Evolutionary conservation across 1,140 invertebrate genomes (phyloP).

Genomic region (Antheraea pernyi): DNA sequence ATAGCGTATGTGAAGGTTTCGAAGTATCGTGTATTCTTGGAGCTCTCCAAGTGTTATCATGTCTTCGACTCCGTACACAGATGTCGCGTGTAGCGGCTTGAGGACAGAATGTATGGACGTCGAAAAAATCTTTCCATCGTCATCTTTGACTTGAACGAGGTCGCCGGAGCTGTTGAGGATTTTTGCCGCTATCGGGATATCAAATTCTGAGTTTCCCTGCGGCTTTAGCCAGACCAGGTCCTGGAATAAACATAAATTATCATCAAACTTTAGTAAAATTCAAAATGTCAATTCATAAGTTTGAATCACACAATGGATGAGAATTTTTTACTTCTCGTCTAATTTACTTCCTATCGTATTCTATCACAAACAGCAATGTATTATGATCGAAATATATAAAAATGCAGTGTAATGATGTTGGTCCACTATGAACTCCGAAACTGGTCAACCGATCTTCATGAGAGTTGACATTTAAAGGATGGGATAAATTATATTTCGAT

Average conservation of each 20-base stretch:
- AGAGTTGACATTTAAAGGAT: too few relatives aligned
- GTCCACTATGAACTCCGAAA: too few relatives aligned
- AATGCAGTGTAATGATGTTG: too few relatives aligned
- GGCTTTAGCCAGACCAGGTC: constrained; percentile 94
- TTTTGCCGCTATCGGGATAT: constrained; percentile 90
- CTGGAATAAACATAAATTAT: constrained; percentile 28
- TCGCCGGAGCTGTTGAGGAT: constrained; percentile 89
- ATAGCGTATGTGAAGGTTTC: constrained; percentile 95
- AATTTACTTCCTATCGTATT: too few relatives aligned
- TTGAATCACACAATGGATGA: too few relatives aligned
- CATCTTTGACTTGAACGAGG: constrained; percentile 88
- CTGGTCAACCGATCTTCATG: too few relatives aligned
- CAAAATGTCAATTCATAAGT: too few relatives aligned
- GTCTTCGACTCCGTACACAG: constrained; percentile 92
- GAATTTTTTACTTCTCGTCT: too few relatives aligned
- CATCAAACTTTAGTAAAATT: too few relatives aligned
- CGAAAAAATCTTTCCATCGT: constrained; percentile 85
- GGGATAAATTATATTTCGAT: too few relatives aligned
- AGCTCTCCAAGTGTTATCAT: constrained; percentile 96
- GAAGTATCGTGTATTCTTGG: constrained; percentile 94
- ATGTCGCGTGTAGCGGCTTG: constrained; percentile 92
- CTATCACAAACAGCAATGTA: too few relatives aligned
- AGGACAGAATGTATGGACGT: constrained; percentile 81
- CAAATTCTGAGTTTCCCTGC: constrained; percentile 85
- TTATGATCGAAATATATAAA: too few relatives aligned